Percentiles rank a stretch among this genome's conserved stretches.
Evolutionary conservation across 2,888 invertebrate genomes (phyloP).

Genomic region (Blomia tropicalis): DNA sequence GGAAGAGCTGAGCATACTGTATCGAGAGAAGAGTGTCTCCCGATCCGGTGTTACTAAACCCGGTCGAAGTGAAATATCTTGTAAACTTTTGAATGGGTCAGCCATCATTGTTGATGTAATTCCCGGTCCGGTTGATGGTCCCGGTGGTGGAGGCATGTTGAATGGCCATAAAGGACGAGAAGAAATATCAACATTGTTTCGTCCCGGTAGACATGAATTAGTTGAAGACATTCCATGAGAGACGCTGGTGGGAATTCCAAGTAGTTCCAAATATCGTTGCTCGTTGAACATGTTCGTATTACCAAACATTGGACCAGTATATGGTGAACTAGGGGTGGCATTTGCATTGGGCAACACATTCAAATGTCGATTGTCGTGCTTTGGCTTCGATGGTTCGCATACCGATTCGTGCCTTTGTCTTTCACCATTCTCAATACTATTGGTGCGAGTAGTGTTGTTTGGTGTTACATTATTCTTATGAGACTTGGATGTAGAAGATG

Average conservation of each 20-base stretch:
- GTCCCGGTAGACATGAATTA: neutral
- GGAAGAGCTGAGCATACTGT: constrained; percentile 21
- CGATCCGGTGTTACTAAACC: constrained; percentile 19
- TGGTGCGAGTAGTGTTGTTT: neutral
- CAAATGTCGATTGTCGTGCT: neutral
- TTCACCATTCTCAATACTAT: neutral
- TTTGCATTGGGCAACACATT: neutral
- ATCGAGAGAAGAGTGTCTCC: constrained; percentile 22
- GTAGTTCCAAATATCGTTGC: neutral
- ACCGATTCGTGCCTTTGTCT: neutral
- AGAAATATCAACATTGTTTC: neutral
- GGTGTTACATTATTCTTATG: neutral
- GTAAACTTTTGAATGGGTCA: constrained; percentile 23
- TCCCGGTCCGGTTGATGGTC: neutral
- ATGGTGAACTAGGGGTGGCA: neutral
- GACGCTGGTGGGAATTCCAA: neutral
- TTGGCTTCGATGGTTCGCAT: neutral
- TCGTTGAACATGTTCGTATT: neutral
- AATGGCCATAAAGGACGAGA: constrained; percentile 1
- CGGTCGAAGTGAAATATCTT: constrained; percentile 20
- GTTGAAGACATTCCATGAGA: neutral
- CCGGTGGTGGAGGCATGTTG: neutral
- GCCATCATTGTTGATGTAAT: neutral
- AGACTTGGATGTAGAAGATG: constrained; percentile 23
- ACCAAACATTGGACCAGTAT: neutral